Evolutionary conservation across 1,140 invertebrate species (phyloP), one percentile per base, ranked within the genome.

Genomic region (Drosophila busckii): DNA sequence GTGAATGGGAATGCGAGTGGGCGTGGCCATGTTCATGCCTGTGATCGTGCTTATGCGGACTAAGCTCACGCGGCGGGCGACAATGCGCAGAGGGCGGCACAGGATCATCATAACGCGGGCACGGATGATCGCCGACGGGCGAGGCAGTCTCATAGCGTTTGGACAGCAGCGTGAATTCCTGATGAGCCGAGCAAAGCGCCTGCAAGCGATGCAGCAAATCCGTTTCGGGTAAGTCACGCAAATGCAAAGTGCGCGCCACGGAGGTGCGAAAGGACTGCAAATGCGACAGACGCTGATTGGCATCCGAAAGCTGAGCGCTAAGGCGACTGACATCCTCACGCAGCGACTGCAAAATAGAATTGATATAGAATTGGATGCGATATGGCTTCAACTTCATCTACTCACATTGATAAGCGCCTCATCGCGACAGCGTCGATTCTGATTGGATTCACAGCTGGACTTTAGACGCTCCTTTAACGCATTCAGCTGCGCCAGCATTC

Each of bases 271-370:
- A 93, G 70, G 91, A 94, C 59, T 92, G 90, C 9, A 95, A 80
- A 65, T 94, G 93, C 4, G 92, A 92, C 71, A 95, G 92, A 34
- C 93, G 89, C 40, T 93, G 89, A 65, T 92, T 92, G 13, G 92
- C 88, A 66, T 96, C 94, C 6, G 91, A 89, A 2, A 95, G 87
- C 54, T 90, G 91, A 31, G 92, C 91, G 71, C 94, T 94, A 2
- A 93, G 88, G 32, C 92, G 90, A 0, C 91, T 89, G 2, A 95
- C 71, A 70, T 95, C 94, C 32, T 94, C 93, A 20, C 92, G 90
- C 6, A 95, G 71, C 2, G 90, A 82, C 80, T 91, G 86, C 0
- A 62, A 41, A 15, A 19, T 10, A 7, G 0, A 6, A 19, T 2
- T 7, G 17, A 35, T 22, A 31, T 23, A 16, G n/a, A 5, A 15